phyloP scores from a whole-genome alignment of 1,140 invertebrate species.

The Zaprionus gabonicus region DNA sequence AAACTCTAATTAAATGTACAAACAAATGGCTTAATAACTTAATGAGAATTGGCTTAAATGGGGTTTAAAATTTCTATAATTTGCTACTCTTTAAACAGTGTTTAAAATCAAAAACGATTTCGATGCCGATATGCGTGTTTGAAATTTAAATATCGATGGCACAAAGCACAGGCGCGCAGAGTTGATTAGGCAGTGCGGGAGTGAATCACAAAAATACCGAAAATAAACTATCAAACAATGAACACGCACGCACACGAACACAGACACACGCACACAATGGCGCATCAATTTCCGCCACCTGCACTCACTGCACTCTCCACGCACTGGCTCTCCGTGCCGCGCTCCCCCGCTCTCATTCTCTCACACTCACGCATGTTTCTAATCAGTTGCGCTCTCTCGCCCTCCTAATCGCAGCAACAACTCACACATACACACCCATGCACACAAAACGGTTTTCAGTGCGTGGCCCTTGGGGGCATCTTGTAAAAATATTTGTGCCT shows the following conservation, averaged over 20 bases:
- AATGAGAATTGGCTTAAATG: neutral
- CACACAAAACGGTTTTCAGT: conserved; percentile 35
- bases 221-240: conserved; percentile 31
- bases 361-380: conserved; percentile 6
- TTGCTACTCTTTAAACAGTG: neutral
- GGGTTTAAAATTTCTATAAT: neutral
- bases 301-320: conserved; percentile 28
- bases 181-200: conserved; percentile 9
- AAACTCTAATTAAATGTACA: conserved; percentile 5
- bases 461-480: conserved; percentile 54
- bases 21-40: neutral
- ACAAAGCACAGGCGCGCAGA: conserved; percentile 61
- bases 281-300: conserved; percentile 28
- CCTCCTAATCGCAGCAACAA: conserved; percentile 28
- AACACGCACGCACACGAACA: conserved; percentile 25
- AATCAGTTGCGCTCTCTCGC: conserved; percentile 10
- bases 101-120: neutral
- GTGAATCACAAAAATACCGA: conserved; percentile 42
- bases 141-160: conserved; percentile 77
- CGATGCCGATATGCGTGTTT: conserved; percentile 39
- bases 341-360: conserved; percentile 1
- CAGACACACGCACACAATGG: conserved; percentile 23
- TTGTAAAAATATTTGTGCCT: conserved; percentile 12
- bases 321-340: neutral
- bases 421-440: conserved; percentile 27